Percentiles rank a stretch among this genome's conserved stretches.
phyloP scores from a whole-genome alignment of 1,140 invertebrate species.

The Episyrphus balteatus region DNA sequence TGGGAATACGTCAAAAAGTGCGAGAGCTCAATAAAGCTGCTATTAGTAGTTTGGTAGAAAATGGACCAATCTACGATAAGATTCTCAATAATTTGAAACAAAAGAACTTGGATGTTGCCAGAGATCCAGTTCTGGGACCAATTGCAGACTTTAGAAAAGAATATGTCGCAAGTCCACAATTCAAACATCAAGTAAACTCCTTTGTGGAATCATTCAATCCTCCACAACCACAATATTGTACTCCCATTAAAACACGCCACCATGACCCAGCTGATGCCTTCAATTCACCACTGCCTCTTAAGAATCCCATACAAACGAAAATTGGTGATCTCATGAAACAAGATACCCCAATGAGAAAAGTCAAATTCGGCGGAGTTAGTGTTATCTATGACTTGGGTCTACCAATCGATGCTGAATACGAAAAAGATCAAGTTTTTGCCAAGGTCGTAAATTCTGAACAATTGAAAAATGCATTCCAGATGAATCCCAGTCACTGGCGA shows the following conservation, averaged over 20 bases:
- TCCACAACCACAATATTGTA: conserved; percentile 5
- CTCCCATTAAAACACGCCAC: conserved; percentile 13
- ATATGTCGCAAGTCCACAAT: conserved; percentile 42
- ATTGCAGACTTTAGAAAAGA: conserved; percentile 44
- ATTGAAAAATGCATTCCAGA: conserved; percentile 20
- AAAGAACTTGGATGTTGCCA: conserved; percentile 40
- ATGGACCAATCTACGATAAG: conserved; percentile 46
- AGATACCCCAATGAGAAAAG: conserved; percentile 29
- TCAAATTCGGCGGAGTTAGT: conserved; percentile 29
- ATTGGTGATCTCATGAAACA: conserved; percentile 27
- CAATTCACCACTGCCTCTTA: conserved; percentile 26
- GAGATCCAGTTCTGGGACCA: conserved; percentile 43
- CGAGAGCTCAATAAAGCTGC: conserved; percentile 20
- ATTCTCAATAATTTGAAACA: conserved; percentile 41
- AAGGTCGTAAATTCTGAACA: conserved; percentile 28
- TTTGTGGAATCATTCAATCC: not conserved
- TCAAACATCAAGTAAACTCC: conserved; percentile 36
- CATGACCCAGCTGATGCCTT: conserved; percentile 14
- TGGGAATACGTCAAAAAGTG: conserved; percentile 13
- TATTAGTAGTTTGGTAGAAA: conserved; percentile 41
- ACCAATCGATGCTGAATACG: conserved; percentile 28
- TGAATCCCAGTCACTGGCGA: conserved; percentile 5
- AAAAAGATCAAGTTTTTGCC: conserved; percentile 28
- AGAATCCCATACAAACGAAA: conserved; percentile 18
- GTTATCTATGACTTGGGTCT: conserved; percentile 26